Evolutionary conservation across 2,113 vertebrate genomes (phyloP), one percentile per base, ranked within the genome.

Genomic region (Carollia perspicillata): DNA sequence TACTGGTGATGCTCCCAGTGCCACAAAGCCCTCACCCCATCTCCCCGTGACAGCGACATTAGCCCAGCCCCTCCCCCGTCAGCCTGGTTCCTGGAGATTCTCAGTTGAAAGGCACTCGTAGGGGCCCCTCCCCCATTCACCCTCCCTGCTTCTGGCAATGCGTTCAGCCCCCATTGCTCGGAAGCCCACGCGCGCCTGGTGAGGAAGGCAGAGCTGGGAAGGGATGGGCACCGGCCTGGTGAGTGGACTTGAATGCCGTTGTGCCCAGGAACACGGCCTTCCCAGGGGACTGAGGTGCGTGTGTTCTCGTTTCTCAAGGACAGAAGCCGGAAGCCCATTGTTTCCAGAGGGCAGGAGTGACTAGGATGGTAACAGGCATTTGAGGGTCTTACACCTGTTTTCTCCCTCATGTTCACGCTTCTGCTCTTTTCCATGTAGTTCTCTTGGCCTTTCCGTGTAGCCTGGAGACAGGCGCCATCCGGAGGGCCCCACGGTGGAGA

Each of bases 211-310:
- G 9, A 26, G 58, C 58, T 10, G 7, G 17, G 68, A 55, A 74
- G 60, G 42, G 71, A 47, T 8, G 37, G 11, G 3, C 14, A 12
- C 22, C 2, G 0, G 33, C 68, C 42, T 17, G 1, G 11, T 3
- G 16, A n/a, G 42, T 26, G 33, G 14, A 6, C 37, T 4, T 47
- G 18, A 42, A 10, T 33, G 6, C 9, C 1, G 9, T 5, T 44
- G 53, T 55, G 40, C 17, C 72, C 23, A 0, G 0, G 0, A 8
- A 7, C 30, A 1, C 6, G 33, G n/a, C n/a, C 1, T 60, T 22
- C 3, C 0, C 71, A 80, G 2, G 53, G 63, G 33, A 40, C 16
- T 2, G 26, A 51, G 40, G 14, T 7, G 14, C 18, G 40, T 3
- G 0, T 14, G 0, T 22, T 5, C 14, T 35, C 1, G 63, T 40